phyloP scores from a whole-genome alignment of 1,140 invertebrate genomes.

The Lepidurus packardi region DNA sequence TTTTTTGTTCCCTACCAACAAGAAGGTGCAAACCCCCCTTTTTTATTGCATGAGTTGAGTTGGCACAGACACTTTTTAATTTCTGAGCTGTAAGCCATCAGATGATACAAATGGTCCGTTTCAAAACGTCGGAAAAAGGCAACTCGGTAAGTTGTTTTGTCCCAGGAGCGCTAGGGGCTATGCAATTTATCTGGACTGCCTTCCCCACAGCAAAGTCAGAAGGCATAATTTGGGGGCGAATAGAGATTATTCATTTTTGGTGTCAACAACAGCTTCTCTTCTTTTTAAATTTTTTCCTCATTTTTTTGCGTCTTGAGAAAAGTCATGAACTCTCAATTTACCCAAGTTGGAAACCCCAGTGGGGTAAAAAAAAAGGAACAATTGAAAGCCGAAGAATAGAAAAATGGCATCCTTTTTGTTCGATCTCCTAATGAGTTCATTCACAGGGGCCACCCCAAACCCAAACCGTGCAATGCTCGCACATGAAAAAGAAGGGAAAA shows the following conservation, averaged over 20 bases:
- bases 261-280: slow-evolving; percentile 9
- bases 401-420: background rate
- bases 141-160: background rate
- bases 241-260: slow-evolving; percentile 1
- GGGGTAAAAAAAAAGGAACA: background rate
- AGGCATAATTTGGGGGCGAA: slow-evolving; percentile 18
- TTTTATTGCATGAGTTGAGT: background rate
- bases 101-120: slow-evolving; percentile 21
- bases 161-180: background rate
- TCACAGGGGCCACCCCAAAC: slow-evolving; percentile 1
- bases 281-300: too few species aligned
- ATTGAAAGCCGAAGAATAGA: background rate
- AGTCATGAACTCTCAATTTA: background rate
- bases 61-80: background rate
- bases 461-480: background rate
- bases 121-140: background rate
- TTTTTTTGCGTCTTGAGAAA: background rate
- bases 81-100: background rate
- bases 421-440: slow-evolving; percentile 15
- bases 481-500: background rate
- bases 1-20: background rate
- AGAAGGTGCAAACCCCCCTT: background rate
- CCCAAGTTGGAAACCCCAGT: background rate
- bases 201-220: background rate
- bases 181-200: slow-evolving; percentile 5